These are phyloP conservation scores for Lophochroa leadbeateri DNA, from an alignment of 2,113 vertebrate species.

Conservation along the genomic window DNA sequence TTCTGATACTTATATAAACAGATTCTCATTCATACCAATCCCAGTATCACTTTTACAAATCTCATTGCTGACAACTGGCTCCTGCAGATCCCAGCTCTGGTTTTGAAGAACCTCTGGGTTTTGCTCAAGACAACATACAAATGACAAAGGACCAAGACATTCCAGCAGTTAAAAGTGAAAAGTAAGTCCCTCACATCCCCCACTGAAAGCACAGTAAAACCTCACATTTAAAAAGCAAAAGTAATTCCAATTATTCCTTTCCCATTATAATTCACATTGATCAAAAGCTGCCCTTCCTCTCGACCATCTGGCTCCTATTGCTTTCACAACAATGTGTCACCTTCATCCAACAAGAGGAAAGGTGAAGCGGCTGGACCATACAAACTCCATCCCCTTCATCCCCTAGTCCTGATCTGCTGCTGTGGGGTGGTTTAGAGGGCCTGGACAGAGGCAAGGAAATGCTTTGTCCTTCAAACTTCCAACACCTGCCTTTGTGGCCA, in stretches of 20 bases:
- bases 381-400: neutral
- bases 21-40: neutral
- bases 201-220: neutral
- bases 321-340: neutral
- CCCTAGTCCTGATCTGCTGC: neutral
- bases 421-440: neutral
- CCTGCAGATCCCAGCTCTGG: neutral
- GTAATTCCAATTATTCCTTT: neutral
- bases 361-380: neutral
- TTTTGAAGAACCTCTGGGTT: neutral
- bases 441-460: neutral
- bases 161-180: neutral
- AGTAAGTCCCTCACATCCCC: neutral
- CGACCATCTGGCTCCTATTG: neutral
- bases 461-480: neutral
- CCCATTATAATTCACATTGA: neutral
- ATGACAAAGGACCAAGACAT: neutral
- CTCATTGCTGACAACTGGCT: accelerated
- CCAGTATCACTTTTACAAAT: neutral
- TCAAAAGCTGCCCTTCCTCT: neutral
- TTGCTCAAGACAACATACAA: neutral
- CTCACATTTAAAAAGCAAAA: neutral
- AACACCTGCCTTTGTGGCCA: neutral
- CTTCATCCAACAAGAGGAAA: neutral
- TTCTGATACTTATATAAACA: neutral